A percentile compares a stretch with the other conserved stretches of the same genome.
phyloP scores from a whole-genome alignment of 2,113 vertebrate genomes.

The Thryonomys swinderianus region DNA sequence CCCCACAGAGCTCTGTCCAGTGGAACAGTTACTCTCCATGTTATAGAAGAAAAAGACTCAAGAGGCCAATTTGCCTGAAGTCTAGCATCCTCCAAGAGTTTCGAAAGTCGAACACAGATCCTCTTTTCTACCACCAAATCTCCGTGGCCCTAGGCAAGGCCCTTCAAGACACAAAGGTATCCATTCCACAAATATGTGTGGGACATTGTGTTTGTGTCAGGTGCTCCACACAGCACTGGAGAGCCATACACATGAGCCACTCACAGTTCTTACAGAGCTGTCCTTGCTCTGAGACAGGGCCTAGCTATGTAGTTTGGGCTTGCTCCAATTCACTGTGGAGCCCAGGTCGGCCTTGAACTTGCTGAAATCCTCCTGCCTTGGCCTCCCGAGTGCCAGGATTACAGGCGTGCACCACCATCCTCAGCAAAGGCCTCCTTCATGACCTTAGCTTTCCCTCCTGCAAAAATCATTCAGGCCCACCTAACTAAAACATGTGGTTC shows the following conservation, averaged over 20 bases:
- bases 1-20: not conserved
- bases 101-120: not conserved
- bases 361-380: not conserved
- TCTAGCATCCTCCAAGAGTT: not conserved
- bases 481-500: not conserved
- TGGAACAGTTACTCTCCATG: not conserved
- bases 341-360: not conserved
- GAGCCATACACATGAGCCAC: not conserved
- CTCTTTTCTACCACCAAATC: not conserved
- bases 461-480: not conserved
- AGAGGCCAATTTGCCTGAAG: not conserved
- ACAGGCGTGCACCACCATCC: not conserved
- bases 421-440: not conserved
- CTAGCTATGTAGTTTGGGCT: not conserved
- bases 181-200: not conserved
- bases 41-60: conserved; percentile 16
- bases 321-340: not conserved
- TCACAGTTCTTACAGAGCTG: not conserved
- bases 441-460: not conserved
- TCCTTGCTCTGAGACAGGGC: not conserved
- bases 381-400: not conserved
- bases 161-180: not conserved
- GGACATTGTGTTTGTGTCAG: not conserved
- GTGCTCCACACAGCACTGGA: not conserved
- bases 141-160: not conserved